A percentile compares a stretch with the other conserved stretches of the same genome.
phyloP scores from a whole-genome alignment of 2,888 invertebrate genomes.

The Pemphredon lugubris region DNA sequence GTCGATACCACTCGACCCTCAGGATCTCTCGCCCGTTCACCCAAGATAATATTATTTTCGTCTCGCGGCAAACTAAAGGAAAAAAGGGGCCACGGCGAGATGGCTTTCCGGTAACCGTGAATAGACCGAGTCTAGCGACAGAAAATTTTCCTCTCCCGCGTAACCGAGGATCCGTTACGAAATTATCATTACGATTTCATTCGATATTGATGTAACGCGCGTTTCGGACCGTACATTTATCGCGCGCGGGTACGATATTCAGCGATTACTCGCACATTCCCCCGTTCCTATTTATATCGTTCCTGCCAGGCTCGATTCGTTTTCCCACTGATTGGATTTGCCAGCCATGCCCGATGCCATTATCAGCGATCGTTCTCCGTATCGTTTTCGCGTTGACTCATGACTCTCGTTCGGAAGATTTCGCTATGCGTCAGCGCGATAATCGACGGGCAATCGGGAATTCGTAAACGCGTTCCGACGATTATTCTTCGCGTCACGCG shows the following conservation, averaged over 20 bases:
- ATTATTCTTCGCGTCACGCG: background rate
- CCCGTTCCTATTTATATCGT: background rate
- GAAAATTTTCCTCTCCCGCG: background rate
- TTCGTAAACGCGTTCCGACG: background rate
- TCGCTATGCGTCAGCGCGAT: slow-evolving; percentile 13
- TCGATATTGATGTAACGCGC: background rate
- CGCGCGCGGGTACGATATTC: background rate
- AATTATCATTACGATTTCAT: background rate
- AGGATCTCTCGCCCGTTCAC: slow-evolving; percentile 41
- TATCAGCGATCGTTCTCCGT: background rate
- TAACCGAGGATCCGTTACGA: background rate
- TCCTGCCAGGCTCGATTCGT: background rate
- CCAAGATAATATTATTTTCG: slow-evolving; percentile 49
- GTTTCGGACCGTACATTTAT: background rate
- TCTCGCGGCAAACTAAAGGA: slow-evolving; percentile 27
- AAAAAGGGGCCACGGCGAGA: background rate
- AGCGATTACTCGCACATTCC: too few relatives aligned
- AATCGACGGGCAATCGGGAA: slow-evolving; percentile 28
- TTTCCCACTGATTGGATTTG: too few relatives aligned
- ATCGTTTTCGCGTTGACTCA: slow-evolving; percentile 25
- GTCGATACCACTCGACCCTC: slow-evolving; percentile 49
- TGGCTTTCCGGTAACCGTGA: background rate
- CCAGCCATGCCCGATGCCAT: background rate
- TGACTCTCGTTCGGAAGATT: background rate
- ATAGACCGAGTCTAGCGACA: background rate